Conservation (phyloP, 2,797 vertebrate genomes). For the Phrynocephalus forsythii region DNA sequence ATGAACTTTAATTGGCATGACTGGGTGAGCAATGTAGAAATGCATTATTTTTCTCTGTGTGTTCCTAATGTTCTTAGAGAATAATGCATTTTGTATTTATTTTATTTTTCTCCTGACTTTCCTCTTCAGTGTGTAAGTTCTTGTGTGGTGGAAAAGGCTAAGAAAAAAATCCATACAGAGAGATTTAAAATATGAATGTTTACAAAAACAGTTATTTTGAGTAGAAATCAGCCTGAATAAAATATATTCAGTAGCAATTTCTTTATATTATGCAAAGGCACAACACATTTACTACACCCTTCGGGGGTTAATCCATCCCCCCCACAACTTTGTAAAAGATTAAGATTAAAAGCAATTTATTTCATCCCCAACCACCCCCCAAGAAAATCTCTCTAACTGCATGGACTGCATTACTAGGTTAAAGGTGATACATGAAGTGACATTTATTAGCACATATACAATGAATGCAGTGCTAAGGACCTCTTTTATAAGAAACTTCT, state of each 20-base stretch:
- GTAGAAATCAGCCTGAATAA: background rate
- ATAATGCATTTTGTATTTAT: too few relatives aligned
- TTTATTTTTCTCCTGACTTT: too few relatives aligned
- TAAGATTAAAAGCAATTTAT: slow-evolving; percentile 22
- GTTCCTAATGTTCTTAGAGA: too few relatives aligned
- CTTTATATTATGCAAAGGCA: background rate
- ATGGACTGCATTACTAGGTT: slow-evolving; percentile 30
- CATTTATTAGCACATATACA: background rate
- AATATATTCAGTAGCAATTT: background rate
- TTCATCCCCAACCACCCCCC: background rate
- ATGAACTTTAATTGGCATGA: too few relatives aligned
- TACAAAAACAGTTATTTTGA: too few relatives aligned
- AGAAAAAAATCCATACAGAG: too few relatives aligned
- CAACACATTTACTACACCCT: slow-evolving; percentile 5
- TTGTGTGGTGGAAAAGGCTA: too few relatives aligned
- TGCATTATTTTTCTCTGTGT: too few relatives aligned
- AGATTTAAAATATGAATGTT: too few relatives aligned
- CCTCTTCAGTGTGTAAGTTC: too few relatives aligned
- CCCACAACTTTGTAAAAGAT: background rate
- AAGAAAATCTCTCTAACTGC: slow-evolving; percentile 14
- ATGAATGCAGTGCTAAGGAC: background rate
- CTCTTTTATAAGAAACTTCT: slow-evolving; percentile 15
- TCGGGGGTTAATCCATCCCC: background rate
- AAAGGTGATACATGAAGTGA: slow-evolving; percentile 3
- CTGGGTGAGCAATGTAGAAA: too few relatives aligned